Evolutionary conservation across 2,113 vertebrate genomes (phyloP).

Genomic region (Hassar affinis): DNA sequence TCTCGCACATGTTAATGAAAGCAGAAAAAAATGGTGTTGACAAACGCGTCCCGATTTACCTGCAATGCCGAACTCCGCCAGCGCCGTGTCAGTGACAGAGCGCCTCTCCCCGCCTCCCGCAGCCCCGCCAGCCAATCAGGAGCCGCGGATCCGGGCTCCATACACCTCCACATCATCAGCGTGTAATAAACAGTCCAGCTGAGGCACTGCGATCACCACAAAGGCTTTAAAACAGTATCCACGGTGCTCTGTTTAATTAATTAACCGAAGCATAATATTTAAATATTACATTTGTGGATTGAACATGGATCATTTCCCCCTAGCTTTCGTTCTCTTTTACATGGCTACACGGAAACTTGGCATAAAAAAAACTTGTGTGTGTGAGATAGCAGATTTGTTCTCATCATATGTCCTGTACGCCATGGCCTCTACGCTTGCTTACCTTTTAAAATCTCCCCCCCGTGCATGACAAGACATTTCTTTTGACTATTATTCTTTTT

Average conservation of each 20-base stretch:
- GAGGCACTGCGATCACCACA: not conserved
- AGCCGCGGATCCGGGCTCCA: constrained; percentile 5
- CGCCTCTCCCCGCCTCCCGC: constrained; percentile 47
- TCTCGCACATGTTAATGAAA: constrained; percentile 3
- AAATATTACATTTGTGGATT: not conserved
- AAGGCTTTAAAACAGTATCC: not conserved
- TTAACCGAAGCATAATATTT: not conserved
- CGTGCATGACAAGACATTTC: not conserved
- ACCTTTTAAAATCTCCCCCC: not conserved
- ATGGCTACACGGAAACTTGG: not conserved
- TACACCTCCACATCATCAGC: constrained; percentile 57
- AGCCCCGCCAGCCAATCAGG: constrained; percentile 48
- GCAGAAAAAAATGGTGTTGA: constrained; percentile 53
- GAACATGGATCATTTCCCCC: not conserved
- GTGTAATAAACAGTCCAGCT: constrained; percentile 49
- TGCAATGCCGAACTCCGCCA: constrained; percentile 65
- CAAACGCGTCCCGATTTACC: constrained; percentile 68
- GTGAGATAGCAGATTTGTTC: not conserved
- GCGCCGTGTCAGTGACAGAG: constrained; percentile 65
- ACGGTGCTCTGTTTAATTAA: not conserved
- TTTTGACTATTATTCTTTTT: not conserved
- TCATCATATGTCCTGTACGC: not conserved
- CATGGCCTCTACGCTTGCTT: not conserved
- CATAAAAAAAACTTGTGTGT: not conserved
- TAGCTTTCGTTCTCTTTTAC: not conserved